Percentiles rank a stretch among this genome's conserved stretches.
Evolutionary conservation across 1,140 invertebrate species (phyloP).

Genomic region (Drosophila albomicans): DNA sequence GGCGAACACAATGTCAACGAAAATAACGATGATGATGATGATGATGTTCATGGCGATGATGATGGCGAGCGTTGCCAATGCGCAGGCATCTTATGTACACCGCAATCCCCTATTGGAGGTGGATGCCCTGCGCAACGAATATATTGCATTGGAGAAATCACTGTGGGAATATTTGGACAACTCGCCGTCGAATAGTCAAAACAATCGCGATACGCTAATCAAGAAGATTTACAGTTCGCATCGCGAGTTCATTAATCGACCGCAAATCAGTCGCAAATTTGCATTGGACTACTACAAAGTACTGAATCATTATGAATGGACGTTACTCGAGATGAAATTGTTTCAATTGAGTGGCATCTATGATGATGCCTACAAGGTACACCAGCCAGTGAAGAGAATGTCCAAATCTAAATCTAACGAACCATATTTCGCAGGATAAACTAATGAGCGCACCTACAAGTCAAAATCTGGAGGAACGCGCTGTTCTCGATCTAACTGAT

Average conservation of each 20-base stretch:
- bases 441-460: constrained; percentile 46
- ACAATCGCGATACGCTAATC: constrained; percentile 67
- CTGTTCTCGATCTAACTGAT: constrained; percentile 88
- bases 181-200: constrained; percentile 53
- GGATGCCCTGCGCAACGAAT: constrained; percentile 86
- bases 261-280: constrained; percentile 51
- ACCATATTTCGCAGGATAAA: constrained; percentile 27
- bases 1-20: constrained; percentile 19
- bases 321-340: constrained; percentile 69
- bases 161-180: constrained; percentile 75
- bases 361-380: constrained; percentile 70
- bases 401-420: not conserved
- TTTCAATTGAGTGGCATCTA: constrained; percentile 68
- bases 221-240: constrained; percentile 76
- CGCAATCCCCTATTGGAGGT: constrained; percentile 71
- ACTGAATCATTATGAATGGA: constrained; percentile 79
- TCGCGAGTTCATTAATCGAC: constrained; percentile 56
- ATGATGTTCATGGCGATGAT: constrained; percentile 22
- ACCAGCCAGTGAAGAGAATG: not conserved
- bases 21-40: constrained; percentile 11
- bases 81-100: constrained; percentile 27
- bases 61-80: not conserved
- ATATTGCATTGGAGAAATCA: constrained; percentile 84
- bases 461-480: constrained; percentile 76
- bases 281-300: constrained; percentile 61